Conservation (phyloP, 2,888 invertebrate species). For the Neoitamus cyanurus region DNA sequence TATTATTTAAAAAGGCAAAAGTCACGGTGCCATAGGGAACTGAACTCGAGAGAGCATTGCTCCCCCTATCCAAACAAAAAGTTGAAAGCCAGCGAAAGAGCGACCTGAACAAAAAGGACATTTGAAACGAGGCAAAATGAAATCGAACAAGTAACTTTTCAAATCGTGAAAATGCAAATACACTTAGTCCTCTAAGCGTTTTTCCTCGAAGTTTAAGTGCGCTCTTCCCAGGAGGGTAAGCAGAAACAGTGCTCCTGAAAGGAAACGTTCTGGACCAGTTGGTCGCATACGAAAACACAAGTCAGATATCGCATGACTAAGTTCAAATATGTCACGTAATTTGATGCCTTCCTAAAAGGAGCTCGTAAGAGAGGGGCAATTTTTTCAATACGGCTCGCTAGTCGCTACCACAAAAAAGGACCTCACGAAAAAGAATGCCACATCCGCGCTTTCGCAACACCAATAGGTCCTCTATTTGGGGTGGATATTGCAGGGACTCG, state of each 20-base stretch:
- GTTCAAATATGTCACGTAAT: constrained; percentile 22
- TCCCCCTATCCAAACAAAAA: not conserved
- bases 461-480: constrained; percentile 18
- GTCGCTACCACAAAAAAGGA: not conserved
- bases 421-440: constrained; percentile 7
- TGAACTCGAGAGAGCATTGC: not conserved
- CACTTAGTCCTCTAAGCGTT: not conserved
- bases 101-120: not conserved
- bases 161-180: not conserved
- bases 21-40: not conserved
- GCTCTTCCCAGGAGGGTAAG: not conserved
- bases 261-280: constrained; percentile 1
- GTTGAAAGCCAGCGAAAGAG: not conserved
- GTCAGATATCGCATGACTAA: constrained; percentile 3
- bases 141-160: not conserved
- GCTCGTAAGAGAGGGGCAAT: not conserved
- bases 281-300: not conserved
- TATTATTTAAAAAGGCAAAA: not conserved
- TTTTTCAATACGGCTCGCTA: not conserved
- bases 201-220: not conserved
- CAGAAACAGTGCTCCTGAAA: not conserved
- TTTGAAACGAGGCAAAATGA: not conserved
- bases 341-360: constrained; percentile 17
- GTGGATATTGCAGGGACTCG: not conserved
- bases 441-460: not conserved